Evolutionary conservation across 2,888 invertebrate genomes (phyloP).

Genomic region (Apotomis turbidana): DNA sequence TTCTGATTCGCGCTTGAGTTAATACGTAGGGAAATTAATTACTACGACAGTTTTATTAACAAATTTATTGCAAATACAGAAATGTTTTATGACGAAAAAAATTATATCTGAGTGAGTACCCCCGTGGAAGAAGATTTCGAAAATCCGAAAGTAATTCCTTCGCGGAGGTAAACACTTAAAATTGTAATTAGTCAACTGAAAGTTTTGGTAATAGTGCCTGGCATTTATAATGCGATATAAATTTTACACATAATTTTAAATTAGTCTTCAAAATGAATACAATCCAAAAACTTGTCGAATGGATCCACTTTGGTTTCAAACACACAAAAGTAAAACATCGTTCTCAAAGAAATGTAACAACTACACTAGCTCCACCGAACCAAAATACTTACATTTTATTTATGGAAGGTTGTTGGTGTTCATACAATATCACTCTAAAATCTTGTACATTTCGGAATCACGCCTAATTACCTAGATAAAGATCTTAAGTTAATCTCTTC

Average conservation of each 20-base stretch:
- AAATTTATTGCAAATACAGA: slow-evolving; percentile 73
- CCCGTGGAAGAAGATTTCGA: slow-evolving; percentile 46
- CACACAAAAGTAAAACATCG: slow-evolving; percentile 46
- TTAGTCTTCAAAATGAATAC: slow-evolving; percentile 66
- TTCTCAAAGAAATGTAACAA: slow-evolving; percentile 70
- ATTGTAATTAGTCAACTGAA: slow-evolving; percentile 56
- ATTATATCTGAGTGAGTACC: slow-evolving; percentile 65
- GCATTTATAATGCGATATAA: slow-evolving; percentile 73
- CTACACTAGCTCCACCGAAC: slow-evolving; percentile 20
- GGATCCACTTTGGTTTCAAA: slow-evolving; percentile 64
- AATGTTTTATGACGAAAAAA: slow-evolving; percentile 56
- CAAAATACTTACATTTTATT: slow-evolving; percentile 20
- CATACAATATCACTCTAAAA: slow-evolving; percentile 38
- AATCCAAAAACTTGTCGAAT: slow-evolving; percentile 53
- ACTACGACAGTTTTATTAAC: slow-evolving; percentile 58
- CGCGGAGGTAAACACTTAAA: slow-evolving; percentile 64
- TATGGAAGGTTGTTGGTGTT: slow-evolving; percentile 42
- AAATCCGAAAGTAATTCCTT: slow-evolving; percentile 47
- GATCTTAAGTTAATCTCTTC: slow-evolving; percentile 27
- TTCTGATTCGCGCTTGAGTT: neutral
- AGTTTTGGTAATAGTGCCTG: slow-evolving; percentile 58
- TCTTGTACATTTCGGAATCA: slow-evolving; percentile 36
- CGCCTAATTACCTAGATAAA: slow-evolving; percentile 35
- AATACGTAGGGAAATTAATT: slow-evolving; percentile 17
- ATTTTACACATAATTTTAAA: slow-evolving; percentile 58